Percentiles rank a stretch among this genome's conserved stretches.
These are phyloP conservation scores for Stegophylla sp. DNA, from an alignment of 2,888 invertebrate genomes.

Conservation along the genomic window DNA sequence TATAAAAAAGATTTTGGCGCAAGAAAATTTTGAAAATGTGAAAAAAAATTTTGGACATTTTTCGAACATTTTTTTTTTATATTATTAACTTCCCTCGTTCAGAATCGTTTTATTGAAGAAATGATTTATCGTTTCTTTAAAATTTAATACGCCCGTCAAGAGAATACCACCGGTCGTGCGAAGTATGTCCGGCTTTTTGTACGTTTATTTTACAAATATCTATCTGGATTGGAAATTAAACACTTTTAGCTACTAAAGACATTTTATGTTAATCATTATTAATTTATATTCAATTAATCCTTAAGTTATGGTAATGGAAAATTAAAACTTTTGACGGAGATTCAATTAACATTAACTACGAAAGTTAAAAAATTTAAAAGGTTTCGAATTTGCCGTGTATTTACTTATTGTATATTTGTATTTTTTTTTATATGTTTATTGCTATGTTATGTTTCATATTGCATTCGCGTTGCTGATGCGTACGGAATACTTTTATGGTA, in stretches of 20 bases:
- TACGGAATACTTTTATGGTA: not conserved
- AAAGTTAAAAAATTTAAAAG: not conserved
- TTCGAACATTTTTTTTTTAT: too few species aligned
- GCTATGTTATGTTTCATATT: too few species aligned
- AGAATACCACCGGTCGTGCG: too few species aligned
- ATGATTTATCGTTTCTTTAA: too few species aligned
- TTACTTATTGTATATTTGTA: not conserved
- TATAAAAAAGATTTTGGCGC: too few species aligned
- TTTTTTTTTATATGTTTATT: not conserved
- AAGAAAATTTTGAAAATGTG: too few species aligned
- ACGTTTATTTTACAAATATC: not conserved
- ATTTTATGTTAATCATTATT: constrained; percentile 14
- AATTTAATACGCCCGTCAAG: too few species aligned
- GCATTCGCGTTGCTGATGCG: not conserved
- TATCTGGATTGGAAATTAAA: constrained; percentile 1
- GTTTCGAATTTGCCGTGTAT: not conserved
- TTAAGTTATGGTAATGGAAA: not conserved
- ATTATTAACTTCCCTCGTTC: too few species aligned
- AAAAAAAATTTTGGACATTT: too few species aligned
- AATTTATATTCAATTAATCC: constrained; percentile 9
- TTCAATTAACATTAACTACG: not conserved
- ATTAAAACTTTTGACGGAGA: not conserved
- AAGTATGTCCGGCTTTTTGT: too few species aligned
- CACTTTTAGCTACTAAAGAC: not conserved
- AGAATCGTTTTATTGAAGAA: too few species aligned